A percentile compares a stretch with the other conserved stretches of the same genome.
Conservation (phyloP, 2,888 invertebrate genomes). For the Graphium colonna region DNA sequence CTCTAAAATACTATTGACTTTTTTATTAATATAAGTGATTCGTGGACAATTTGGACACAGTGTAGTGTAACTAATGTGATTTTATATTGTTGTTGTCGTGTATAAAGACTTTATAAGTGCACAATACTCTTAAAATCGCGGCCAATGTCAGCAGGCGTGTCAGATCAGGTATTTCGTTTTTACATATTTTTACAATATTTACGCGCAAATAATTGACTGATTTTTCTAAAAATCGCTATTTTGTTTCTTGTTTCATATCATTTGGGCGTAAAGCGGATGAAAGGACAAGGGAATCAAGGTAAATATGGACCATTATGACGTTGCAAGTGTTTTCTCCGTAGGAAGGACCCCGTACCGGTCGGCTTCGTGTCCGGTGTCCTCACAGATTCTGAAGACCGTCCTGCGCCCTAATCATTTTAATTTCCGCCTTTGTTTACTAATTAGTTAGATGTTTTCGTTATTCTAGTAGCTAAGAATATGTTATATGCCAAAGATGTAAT, state of each 20-base stretch:
- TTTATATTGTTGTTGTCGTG: conserved; percentile 64
- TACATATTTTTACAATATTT: conserved; percentile 45
- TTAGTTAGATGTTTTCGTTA: too few relatives aligned
- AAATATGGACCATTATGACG: conserved; percentile 71
- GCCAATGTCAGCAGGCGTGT: conserved; percentile 95
- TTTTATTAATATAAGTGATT: conserved; percentile 53
- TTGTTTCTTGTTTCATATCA: conserved; percentile 80
- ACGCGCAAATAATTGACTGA: conserved; percentile 33
- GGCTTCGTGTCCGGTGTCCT: conserved; percentile 54
- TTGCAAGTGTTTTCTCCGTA: conserved; percentile 71
- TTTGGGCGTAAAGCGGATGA: conserved; percentile 85
- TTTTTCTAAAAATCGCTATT: conserved; percentile 41
- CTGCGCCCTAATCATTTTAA: not conserved
- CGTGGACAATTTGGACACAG: conserved; percentile 62
- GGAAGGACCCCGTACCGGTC: conserved; percentile 63
- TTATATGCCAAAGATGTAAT: too few relatives aligned
- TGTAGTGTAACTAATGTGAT: conserved; percentile 77
- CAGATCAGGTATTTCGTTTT: conserved; percentile 88
- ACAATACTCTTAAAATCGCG: conserved; percentile 80
- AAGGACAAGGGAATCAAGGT: conserved; percentile 93
- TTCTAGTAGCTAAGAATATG: too few relatives aligned
- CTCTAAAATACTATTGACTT: conserved; percentile 62
- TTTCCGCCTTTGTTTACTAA: too few relatives aligned
- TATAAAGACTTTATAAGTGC: conserved; percentile 69
- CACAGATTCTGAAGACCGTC: conserved; percentile 38